Evolutionary conservation across 2,113 vertebrate genomes (phyloP).

Genomic region (Gallinago media): DNA sequence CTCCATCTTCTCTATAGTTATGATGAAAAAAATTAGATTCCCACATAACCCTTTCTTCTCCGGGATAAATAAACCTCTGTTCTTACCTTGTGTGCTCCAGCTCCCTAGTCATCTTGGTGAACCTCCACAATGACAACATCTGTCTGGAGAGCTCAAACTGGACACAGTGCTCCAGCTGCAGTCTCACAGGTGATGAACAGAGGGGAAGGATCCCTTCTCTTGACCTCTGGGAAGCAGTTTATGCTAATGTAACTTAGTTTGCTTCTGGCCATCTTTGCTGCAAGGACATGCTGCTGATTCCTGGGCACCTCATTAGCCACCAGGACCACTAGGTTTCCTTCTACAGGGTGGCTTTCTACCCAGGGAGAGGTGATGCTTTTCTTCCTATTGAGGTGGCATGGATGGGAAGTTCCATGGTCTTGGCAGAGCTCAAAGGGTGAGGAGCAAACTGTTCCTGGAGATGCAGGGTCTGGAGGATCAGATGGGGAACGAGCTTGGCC

Average conservation of each 20-base stretch:
- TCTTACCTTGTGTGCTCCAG: neutral
- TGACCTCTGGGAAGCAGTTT: neutral
- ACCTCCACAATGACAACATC: neutral
- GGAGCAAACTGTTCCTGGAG: neutral
- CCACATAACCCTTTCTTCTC: neutral
- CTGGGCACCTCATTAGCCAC: neutral
- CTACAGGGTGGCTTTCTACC: neutral
- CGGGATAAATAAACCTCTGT: neutral
- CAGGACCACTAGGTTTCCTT: neutral
- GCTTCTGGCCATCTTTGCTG: neutral
- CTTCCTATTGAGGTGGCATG: neutral
- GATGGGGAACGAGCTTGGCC: neutral
- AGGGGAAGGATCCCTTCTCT: neutral
- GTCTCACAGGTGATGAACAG: neutral
- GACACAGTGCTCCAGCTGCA: neutral
- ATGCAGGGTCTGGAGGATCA: neutral
- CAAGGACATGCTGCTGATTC: neutral
- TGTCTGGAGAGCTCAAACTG: neutral
- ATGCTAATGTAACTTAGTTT: neutral
- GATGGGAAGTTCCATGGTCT: neutral
- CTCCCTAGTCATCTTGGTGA: neutral
- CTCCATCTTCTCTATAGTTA: neutral
- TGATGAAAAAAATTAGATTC: neutral
- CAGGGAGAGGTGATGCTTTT: neutral
- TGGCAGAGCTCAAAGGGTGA: neutral